Percentiles rank a stretch among this genome's conserved stretches.
phyloP scores from a whole-genome alignment of 2,797 vertebrate genomes.

The Darevskia nairensis region DNA sequence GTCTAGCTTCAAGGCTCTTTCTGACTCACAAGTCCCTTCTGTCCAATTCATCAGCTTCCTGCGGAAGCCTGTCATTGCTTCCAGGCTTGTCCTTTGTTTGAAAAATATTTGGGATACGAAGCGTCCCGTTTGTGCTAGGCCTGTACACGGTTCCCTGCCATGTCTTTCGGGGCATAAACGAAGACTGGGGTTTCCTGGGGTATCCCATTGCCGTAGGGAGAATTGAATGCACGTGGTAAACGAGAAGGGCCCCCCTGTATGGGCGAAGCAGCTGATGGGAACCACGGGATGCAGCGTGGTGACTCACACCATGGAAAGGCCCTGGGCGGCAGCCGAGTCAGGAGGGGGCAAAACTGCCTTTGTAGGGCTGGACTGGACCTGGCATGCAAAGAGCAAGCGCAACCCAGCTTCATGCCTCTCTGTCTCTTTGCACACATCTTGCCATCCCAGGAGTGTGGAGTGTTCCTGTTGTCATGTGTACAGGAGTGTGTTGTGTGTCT shows the following conservation, averaged over 20 bases:
- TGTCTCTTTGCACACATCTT: background rate
- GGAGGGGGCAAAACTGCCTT: background rate
- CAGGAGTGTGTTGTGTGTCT: too few relatives aligned
- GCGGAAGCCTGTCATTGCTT: background rate
- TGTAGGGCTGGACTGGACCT: background rate
- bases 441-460: background rate
- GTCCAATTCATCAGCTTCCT: background rate
- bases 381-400: background rate
- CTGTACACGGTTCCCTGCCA: background rate
- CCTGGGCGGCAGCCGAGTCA: constrained; percentile 4
- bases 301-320: constrained; percentile 26
- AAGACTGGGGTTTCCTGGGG: background rate
- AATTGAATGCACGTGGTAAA: background rate
- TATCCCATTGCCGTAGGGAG: background rate
- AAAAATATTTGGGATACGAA: background rate
- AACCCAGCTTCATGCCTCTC: background rate
- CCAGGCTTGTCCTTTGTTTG: background rate
- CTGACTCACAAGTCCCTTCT: constrained; percentile 5
- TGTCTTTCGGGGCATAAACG: background rate
- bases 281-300: background rate
- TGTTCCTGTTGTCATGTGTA: background rate
- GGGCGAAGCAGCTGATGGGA: constrained; percentile 28
- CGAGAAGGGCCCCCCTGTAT: background rate
- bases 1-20: background rate
- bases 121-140: background rate